A percentile compares a stretch with the other conserved stretches of the same genome.
Evolutionary conservation across 2,797 vertebrate genomes (phyloP).

Genomic region (Valencia hispanica): DNA sequence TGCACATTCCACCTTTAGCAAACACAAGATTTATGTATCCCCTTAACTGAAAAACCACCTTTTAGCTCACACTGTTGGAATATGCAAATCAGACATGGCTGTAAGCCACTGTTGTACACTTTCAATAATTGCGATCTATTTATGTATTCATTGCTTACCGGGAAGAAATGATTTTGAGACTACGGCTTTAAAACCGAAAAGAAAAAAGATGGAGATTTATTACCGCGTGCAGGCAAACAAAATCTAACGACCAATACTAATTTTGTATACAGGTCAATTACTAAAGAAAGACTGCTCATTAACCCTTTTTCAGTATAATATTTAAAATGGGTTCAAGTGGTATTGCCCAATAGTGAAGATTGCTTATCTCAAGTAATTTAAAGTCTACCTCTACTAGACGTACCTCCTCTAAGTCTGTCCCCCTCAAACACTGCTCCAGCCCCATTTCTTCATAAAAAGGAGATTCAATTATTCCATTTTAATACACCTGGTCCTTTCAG

Average conservation of each 20-base stretch:
- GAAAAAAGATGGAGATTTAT: neutral
- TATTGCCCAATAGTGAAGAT: conserved; percentile 49
- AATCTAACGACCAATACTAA: neutral
- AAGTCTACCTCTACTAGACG: conserved; percentile 48
- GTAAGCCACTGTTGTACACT: conserved; percentile 48
- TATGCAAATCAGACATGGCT: conserved; percentile 61
- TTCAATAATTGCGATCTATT: conserved; percentile 60
- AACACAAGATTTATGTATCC: conserved; percentile 71
- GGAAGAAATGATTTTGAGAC: conserved; percentile 43
- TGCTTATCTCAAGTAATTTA: conserved; percentile 58
- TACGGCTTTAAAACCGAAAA: conserved; percentile 11
- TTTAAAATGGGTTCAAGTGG: conserved; percentile 52
- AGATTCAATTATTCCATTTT: conserved; percentile 77
- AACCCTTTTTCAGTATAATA: conserved; percentile 34
- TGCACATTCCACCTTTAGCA: conserved; percentile 58
- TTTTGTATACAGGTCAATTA: conserved; percentile 6
- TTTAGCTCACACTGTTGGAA: conserved; percentile 58
- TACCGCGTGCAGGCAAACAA: conserved; percentile 5
- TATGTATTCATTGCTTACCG: conserved; percentile 45
- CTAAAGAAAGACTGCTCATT: conserved; percentile 2
- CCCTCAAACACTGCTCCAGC: conserved; percentile 33
- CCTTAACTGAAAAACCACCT: conserved; percentile 69
- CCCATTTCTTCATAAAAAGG: conserved; percentile 48
- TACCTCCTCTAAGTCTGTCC: conserved; percentile 34
- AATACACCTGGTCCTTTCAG: conserved; percentile 59